phyloP scores from a whole-genome alignment of 2,888 invertebrate species.

The Cepaea hortensis region DNA sequence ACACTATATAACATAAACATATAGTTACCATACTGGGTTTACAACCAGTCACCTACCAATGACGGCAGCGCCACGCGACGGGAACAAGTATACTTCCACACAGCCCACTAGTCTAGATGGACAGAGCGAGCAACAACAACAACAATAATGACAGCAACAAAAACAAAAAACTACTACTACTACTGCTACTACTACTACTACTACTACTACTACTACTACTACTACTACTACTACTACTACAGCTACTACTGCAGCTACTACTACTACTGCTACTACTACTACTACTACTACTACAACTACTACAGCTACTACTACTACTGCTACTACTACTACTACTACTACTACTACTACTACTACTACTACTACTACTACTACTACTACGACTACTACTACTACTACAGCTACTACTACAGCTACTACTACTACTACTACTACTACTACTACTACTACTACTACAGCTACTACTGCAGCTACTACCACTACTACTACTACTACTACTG shows the following conservation, averaged over 20 bases:
- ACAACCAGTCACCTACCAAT: too few relatives aligned
- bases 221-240: too few relatives aligned
- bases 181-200: constrained; percentile 16
- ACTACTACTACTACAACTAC: too few relatives aligned
- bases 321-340: not conserved
- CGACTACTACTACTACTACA: constrained; percentile 8
- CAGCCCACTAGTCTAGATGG: too few relatives aligned
- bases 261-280: too few relatives aligned
- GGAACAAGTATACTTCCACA: too few relatives aligned
- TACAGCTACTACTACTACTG: too few relatives aligned
- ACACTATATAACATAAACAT: too few relatives aligned
- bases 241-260: too few relatives aligned
- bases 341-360: constrained; percentile 11
- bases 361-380: constrained; percentile 19
- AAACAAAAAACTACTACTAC: not conserved
- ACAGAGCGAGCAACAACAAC: too few relatives aligned
- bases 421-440: constrained; percentile 22
- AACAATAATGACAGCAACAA: not conserved
- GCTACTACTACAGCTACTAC: not conserved
- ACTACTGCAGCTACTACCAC: not conserved
- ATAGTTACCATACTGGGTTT: too few relatives aligned
- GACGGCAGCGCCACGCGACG: too few relatives aligned
- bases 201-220: not conserved
- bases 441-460: constrained; percentile 4
- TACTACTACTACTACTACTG: not conserved